Conservation (phyloP, 2,888 invertebrate genomes). For the Phortica magna region DNA sequence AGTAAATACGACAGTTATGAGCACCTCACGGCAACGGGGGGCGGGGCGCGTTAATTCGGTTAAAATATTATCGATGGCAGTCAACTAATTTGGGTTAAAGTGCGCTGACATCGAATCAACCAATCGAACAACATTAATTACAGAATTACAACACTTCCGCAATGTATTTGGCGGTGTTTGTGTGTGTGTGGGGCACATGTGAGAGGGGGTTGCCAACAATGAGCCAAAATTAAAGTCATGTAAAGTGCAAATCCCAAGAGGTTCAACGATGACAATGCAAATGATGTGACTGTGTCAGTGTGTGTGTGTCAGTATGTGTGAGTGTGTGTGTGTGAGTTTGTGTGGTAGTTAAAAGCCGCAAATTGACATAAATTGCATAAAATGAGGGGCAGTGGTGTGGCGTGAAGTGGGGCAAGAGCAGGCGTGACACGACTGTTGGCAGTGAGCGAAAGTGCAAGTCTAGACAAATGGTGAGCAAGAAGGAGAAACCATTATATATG, state of each 20-base stretch:
- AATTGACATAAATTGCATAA: conserved; percentile 26
- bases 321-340: conserved; percentile 30
- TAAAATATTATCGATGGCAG: conserved; percentile 27
- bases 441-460: background rate
- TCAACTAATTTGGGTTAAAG: conserved; percentile 40
- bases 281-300: conserved; percentile 1
- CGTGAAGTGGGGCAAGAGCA: background rate
- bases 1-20: too few species aligned
- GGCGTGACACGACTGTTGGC: background rate
- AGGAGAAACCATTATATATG: background rate
- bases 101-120: conserved; percentile 24
- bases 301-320: background rate
- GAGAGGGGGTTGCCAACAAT: background rate
- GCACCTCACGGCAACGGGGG: background rate
- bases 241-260: background rate
- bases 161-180: background rate
- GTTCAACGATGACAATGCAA: background rate
- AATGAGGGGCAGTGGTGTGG: too few species aligned
- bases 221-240: background rate
- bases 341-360: conserved; percentile 43
- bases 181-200: too few species aligned
- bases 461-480: too few species aligned
- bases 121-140: conserved; percentile 41
- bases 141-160: conserved; percentile 26
- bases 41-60: conserved; percentile 19